Evolutionary conservation across 2,888 invertebrate species (phyloP), one percentile per base, ranked within the genome.

Genomic region (Agrochola litura): DNA sequence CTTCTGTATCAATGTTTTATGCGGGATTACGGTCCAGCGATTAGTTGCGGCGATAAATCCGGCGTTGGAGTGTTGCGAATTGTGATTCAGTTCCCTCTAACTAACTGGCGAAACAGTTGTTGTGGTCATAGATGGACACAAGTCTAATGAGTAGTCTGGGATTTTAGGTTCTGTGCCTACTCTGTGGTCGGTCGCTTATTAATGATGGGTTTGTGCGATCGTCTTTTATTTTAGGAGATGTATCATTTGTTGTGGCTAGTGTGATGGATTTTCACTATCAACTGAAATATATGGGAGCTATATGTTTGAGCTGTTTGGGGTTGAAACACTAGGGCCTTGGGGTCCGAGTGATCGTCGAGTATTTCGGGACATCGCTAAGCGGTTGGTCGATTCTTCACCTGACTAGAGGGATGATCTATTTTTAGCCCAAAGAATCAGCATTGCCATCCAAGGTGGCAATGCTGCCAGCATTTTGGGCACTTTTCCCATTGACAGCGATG

Each of bases 1-100:
- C 86, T 83, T 83, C 86, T 86, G 86, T 43, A 3, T 25, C 0
- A 0, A 22, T 5, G 19, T 60, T 43, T n/a, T 10, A 37, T 14
- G 52, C 43, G 74, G 66, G 49, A 77, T 73, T 83, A 82, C 82
- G 77, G 83, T 73, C 88, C 73, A 81, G 70, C 85, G 85, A 90
- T 89, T 89, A 89, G 89, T 83, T 81, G 78, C 73, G 77, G 80
- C 79, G 81, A 90, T 91, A 88, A 92, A 92, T 91, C 86, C 80
- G 71, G 80, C 72, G 85, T 84, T 84, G 86, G 79, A 88, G 87
- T 87, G 87, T 86, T 86, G 87, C 82, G 87, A 88, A 89, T 91
- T 88, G 87, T 89, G 88, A 91, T 89, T 89, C 90, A 87, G 89
- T 86, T 87, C 74, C 81, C 82, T 77, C 83, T 90, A 89, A 88